Base-by-base conservation (phyloP, 2,888 invertebrate species). In the Oscheius sp. region DNA sequence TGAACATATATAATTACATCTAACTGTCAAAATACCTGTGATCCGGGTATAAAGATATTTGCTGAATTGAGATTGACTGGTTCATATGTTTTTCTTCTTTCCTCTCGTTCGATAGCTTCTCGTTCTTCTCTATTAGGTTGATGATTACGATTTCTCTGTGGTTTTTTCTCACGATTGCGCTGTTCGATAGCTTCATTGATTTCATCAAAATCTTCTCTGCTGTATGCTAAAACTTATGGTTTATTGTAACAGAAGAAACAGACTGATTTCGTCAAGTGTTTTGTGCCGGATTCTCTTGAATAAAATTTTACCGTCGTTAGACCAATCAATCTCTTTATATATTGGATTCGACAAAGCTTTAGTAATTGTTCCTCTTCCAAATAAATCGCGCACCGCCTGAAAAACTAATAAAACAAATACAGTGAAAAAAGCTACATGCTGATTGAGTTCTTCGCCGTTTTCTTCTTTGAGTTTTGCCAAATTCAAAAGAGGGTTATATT, bases 81-180 rank as follows among this genome's bases (percentile, higher is more conserved):
- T 12, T 23, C 21, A 25, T 53, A 53, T 23, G 12, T 3, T 13
- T 58, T 58, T 3, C 27, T 58, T 29, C 27, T 23, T 29, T 58
- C 27, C 58, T 29, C 58, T 13, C 18, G 7, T 18, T 58, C 58
- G 3, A 9, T 23, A n/a, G 13, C 27, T 25, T 27, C 13, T 58
- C 58, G 12, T 58, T 58, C 58, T 35, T 58, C 27, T 58, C n/a
- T 27, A 1, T 58, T 25, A n/a, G 27, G n/a, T n/a, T 25, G 58
- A n/a, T 5, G 13, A 12, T 58, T 35, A 23, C n/a, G 9, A 53
- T 53, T 7, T 53, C 53, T 53, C n/a, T n/a, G n/a, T 18, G 9
- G n/a, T 53, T 25, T 58, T 27, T 58, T 41, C 18, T 18, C 35
- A 16, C 21, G 16, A 3, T 53, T 25, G 53, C 25, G 21, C 2